Percentiles rank a stretch among this genome's conserved stretches.
These are phyloP conservation scores for Hippocampus mohnikei DNA, from an alignment of 2,113 vertebrate genomes.

Conservation along the genomic window DNA sequence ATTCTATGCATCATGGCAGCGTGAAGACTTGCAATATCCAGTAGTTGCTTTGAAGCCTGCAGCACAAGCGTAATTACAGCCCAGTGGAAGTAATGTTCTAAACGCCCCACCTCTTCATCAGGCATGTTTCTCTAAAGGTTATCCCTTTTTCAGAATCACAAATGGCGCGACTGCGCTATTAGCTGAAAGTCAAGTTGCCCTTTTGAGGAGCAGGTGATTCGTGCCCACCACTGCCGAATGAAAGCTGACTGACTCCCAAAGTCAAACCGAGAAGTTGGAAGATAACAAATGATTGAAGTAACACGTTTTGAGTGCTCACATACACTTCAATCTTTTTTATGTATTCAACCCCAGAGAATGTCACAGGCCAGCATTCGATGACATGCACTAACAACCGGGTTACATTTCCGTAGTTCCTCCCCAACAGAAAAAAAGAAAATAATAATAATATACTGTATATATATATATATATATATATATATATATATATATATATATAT, in stretches of 20 bases:
- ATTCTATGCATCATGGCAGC: not conserved
- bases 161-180: constrained; percentile 44
- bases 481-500: not conserved
- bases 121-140: constrained; percentile 54
- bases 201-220: constrained; percentile 53
- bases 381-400: not conserved
- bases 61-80: constrained; percentile 42
- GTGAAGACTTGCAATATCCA: constrained; percentile 1
- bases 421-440: no score
- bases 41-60: constrained; percentile 26
- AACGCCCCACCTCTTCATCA: constrained; percentile 25
- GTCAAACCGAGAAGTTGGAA: not conserved
- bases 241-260: not conserved
- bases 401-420: not conserved
- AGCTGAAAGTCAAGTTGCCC: constrained; percentile 52
- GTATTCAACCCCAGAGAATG: constrained; percentile 17
- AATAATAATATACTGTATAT: no score
- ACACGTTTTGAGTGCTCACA: not conserved
- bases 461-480: not conserved
- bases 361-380: not conserved
- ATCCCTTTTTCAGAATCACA: constrained; percentile 54
- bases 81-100: constrained; percentile 11
- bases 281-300: not conserved
- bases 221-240: not conserved
- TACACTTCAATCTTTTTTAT: not conserved